These are phyloP conservation scores for Anoplius nigerrimus DNA, from an alignment of 2,888 invertebrate species.

Conservation along the genomic window DNA sequence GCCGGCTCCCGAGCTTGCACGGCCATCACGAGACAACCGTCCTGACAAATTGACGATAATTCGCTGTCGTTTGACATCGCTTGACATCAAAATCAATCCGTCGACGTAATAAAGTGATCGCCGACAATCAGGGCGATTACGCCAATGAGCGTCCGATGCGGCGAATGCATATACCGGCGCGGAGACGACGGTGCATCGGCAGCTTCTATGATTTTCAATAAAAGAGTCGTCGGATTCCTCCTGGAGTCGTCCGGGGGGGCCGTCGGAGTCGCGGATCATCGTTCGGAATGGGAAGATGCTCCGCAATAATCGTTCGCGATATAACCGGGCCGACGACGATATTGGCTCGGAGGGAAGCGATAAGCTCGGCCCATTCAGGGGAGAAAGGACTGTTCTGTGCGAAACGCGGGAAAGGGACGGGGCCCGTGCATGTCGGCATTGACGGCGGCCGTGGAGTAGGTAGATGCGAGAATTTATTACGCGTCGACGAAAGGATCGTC, in stretches of 20 bases:
- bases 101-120: slow-evolving; percentile 71
- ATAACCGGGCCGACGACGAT: no score
- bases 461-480: no score
- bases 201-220: slow-evolving; percentile 45
- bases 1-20: neutral
- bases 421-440: no score
- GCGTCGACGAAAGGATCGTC: no score
- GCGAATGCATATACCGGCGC: slow-evolving; percentile 44
- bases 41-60: slow-evolving; percentile 70
- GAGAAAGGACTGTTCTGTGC: no score
- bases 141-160: slow-evolving; percentile 69
- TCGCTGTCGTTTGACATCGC: slow-evolving; percentile 71
- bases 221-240: slow-evolving; percentile 27
- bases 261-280: neutral
- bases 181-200: slow-evolving; percentile 34
- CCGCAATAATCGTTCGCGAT: no score
- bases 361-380: no score
- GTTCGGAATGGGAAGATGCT: no score
- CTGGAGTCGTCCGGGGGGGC: neutral
- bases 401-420: no score
- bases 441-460: no score
- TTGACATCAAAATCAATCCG: slow-evolving; percentile 73
- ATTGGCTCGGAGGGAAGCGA: no score
- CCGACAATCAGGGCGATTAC: slow-evolving; percentile 70
- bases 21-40: slow-evolving; percentile 18